A percentile compares a stretch with the other conserved stretches of the same genome.
Evolutionary conservation across 2,888 invertebrate genomes (phyloP).

Genomic region (Sceliomorpha sp.): DNA sequence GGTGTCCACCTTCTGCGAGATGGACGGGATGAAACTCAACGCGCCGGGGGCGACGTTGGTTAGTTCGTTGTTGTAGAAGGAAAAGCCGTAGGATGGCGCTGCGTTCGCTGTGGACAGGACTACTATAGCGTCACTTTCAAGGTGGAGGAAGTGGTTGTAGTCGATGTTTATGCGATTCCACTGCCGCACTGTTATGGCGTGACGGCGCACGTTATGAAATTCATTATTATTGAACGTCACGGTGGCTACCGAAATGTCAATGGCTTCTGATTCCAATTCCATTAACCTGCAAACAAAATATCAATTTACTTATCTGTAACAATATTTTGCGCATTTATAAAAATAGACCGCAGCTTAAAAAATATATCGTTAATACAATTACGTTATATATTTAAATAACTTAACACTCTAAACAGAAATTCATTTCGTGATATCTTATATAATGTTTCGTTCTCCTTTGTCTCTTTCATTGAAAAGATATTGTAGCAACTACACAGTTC

Average conservation of each 20-base stretch:
- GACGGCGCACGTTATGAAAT: constrained; percentile 83
- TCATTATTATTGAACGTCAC: constrained; percentile 84
- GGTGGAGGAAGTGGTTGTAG: constrained; percentile 84
- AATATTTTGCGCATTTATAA: too few relatives aligned
- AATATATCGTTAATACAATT: too few relatives aligned
- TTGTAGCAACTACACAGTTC: too few relatives aligned
- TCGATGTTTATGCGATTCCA: constrained; percentile 85
- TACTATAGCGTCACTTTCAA: constrained; percentile 83
- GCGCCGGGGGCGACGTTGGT: constrained; percentile 82
- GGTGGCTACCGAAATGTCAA: constrained; percentile 84
- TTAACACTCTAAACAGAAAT: too few relatives aligned
- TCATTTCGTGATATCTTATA: too few relatives aligned
- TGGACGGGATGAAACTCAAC: constrained; percentile 83
- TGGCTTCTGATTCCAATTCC: constrained; percentile 84
- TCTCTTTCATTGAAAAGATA: too few relatives aligned
- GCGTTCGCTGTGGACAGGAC: constrained; percentile 79
- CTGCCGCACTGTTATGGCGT: constrained; percentile 84
- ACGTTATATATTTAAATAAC: too few relatives aligned
- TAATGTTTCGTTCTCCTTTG: constrained; percentile 10
- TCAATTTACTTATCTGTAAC: too few relatives aligned
- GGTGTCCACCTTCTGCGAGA: constrained; percentile 80
- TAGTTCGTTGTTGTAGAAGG: constrained; percentile 83
- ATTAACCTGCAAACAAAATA: constrained; percentile 84
- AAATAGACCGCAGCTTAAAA: too few relatives aligned
- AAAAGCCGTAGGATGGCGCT: constrained; percentile 78